A percentile compares a stretch with the other conserved stretches of the same genome.
Conservation (phyloP, 2,113 vertebrate genomes). For the Turnix velox region DNA sequence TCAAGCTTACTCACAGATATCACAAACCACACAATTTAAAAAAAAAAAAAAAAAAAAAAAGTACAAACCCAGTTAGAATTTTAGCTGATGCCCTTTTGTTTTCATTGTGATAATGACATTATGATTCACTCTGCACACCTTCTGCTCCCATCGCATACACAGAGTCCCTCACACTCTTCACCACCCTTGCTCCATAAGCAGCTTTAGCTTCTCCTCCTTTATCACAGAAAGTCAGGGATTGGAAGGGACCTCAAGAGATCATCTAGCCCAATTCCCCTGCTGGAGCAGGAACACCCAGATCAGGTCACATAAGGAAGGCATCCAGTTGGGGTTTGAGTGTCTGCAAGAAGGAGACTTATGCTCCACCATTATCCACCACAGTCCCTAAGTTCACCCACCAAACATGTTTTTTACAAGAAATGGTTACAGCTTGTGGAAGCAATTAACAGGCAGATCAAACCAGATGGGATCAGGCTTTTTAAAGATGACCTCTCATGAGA, state of each 20-base stretch:
- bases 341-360: too few species aligned
- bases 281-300: too few species aligned
- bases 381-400: not conserved
- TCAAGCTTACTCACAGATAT: not conserved
- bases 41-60: not conserved
- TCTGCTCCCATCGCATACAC: not conserved
- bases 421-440: not conserved
- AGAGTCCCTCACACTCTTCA: not conserved
- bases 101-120: not conserved
- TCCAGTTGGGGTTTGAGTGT: too few species aligned
- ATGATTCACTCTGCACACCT: not conserved
- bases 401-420: not conserved
- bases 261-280: too few species aligned
- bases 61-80: not conserved
- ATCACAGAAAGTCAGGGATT: too few species aligned
- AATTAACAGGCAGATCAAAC: not conserved
- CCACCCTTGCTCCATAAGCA: not conserved
- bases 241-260: too few species aligned
- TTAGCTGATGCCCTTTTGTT: not conserved
- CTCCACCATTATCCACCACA: rapidly evolving
- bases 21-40: not conserved
- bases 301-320: too few species aligned
- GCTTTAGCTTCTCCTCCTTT: not conserved
- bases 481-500: not conserved
- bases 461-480: not conserved